These are phyloP conservation scores for Sylvicola fuscatus DNA, from an alignment of 2,888 invertebrate genomes.

Conservation along the genomic window DNA sequence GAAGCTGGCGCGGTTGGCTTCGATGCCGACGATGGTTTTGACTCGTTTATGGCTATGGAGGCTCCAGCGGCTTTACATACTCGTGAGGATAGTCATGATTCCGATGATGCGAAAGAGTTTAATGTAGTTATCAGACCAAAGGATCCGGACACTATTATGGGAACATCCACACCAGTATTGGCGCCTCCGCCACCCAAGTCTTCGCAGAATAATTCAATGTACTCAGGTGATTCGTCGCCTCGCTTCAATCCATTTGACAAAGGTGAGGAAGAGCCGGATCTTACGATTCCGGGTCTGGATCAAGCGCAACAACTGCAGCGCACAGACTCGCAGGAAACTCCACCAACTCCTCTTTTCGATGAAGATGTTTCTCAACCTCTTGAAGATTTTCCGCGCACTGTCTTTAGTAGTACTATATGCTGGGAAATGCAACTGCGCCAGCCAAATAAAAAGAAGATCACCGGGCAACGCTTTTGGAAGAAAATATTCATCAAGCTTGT, in stretches of 20 bases:
- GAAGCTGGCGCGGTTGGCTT: constrained; percentile 28
- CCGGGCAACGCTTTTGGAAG: constrained; percentile 93
- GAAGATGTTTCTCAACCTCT: constrained; percentile 84
- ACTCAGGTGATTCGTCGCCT: constrained; percentile 34
- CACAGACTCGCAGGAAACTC: constrained; percentile 52
- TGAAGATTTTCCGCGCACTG: constrained; percentile 71
- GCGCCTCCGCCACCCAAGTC: constrained; percentile 38
- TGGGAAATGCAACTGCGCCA: constrained; percentile 95
- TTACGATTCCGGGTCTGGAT: constrained; percentile 13
- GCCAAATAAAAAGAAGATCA: constrained; percentile 91
- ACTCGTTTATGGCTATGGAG: constrained; percentile 59
- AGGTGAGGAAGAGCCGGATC: constrained; percentile 19
- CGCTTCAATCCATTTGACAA: constrained; percentile 63
- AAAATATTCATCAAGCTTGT: constrained; percentile 75
- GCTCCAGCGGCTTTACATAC: constrained; percentile 32
- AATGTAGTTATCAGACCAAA: constrained; percentile 51
- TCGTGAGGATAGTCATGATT: constrained; percentile 49
- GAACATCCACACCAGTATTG: constrained; percentile 42
- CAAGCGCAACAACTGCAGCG: constrained; percentile 23
- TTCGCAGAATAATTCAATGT: constrained; percentile 12
- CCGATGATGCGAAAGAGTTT: constrained; percentile 58
- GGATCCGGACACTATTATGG: constrained; percentile 21
- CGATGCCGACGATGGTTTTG: constrained; percentile 54
- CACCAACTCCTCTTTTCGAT: constrained; percentile 84
- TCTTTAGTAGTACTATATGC: constrained; percentile 52